Conservation (phyloP, 2,888 invertebrate genomes). For the Rhaphigaster nebulosa region DNA sequence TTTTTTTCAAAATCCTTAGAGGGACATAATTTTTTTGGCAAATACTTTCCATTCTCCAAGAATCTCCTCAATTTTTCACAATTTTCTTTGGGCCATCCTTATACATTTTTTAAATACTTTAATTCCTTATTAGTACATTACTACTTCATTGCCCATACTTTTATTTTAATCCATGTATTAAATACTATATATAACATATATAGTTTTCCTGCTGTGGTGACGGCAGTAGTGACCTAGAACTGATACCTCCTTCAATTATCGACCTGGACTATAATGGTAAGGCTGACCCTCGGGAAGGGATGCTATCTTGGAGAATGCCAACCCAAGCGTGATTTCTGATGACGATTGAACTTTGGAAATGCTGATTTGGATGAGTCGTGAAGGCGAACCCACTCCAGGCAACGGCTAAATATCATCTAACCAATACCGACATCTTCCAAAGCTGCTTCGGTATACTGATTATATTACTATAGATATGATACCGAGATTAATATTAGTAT, state of each 20-base stretch:
- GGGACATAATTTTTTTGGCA: too few relatives aligned
- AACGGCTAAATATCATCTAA: neutral
- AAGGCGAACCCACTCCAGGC: neutral
- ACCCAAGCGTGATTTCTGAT: constrained; percentile 21
- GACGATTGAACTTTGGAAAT: constrained; percentile 40
- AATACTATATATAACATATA: neutral
- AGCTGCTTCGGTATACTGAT: neutral
- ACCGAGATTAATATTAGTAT: neutral
- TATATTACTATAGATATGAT: too few relatives aligned
- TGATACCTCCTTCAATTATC: neutral
- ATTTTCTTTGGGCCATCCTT: too few relatives aligned
- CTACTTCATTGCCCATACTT: too few relatives aligned
- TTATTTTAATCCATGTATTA: neutral
- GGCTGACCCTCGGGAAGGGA: neutral
- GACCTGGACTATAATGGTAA: neutral
- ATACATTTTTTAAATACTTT: too few relatives aligned
- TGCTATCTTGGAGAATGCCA: constrained; percentile 4
- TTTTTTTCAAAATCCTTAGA: too few relatives aligned
- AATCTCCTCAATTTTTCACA: too few relatives aligned
- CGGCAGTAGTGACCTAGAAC: neutral
- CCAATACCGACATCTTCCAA: neutral
- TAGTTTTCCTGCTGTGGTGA: neutral
- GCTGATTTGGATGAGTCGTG: constrained; percentile 24
- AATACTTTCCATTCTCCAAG: too few relatives aligned
- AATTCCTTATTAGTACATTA: too few relatives aligned